Evolutionary conservation across 2,888 invertebrate genomes (phyloP), one percentile per base, ranked within the genome.

Genomic region (Agriopis aurantiaria): DNA sequence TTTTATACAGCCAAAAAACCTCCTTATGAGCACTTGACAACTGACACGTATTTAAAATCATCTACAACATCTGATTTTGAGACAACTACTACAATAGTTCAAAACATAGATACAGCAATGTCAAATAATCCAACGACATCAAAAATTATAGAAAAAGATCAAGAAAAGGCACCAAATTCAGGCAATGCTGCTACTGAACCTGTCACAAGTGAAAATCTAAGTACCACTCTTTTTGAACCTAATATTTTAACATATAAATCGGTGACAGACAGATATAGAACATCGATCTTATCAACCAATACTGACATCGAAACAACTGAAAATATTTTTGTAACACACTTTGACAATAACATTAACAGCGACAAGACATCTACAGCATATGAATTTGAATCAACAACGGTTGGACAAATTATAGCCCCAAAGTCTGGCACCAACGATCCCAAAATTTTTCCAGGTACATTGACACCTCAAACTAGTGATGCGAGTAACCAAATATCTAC

Each of bases 281-380:
- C 9, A 43, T 33, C 46, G 10, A 17, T 40, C 14, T 33, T 33
- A 48, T 3, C 48, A 33, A 10, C 17, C 10, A 49, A 33, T 41
- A 41, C 40, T 53, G 5, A 51, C 41, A 58, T 55, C 40, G 55
- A 69, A 58, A 52, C 52, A 33, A 57, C 45, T 33, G 49, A 51
- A 53, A 52, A n/a, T 53, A 23, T 23, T 51, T 9, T 51, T 51
- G 51, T 17, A 3, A 51, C 51, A 17, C 51, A 43, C 17, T 43
- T 43, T 41, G 56, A 56, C 1, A 8, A 56, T 14, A 41, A 12
- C n/a, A n/a, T 14, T 41, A 14, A 40, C n/a, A 43, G 8, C 9
- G 0, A 14, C 8, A 41, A 14, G n/a, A 41, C 14, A 56, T 14
- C 40, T 40, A 41, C 41, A n/a, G n/a, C 41, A 41, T n/a, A n/a